phyloP scores from a whole-genome alignment of 2,888 invertebrate species.

The Eupithecia subfuscata region DNA sequence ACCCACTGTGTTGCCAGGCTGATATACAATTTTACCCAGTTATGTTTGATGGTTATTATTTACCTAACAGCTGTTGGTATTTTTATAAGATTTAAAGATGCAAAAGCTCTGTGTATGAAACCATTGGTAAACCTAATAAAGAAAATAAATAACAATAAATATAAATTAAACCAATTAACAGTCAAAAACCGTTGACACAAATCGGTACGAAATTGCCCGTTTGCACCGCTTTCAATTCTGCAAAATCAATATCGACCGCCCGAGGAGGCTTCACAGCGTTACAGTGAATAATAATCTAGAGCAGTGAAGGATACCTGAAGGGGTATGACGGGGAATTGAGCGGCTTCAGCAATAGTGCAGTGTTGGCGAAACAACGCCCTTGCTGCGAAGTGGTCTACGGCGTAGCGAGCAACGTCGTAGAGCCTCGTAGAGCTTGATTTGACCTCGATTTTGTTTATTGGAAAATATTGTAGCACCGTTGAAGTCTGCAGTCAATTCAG shows the following conservation, averaged over 20 bases:
- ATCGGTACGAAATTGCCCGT: background rate
- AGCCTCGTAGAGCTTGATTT: slow-evolving; percentile 7
- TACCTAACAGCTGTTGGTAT: too few relatives aligned
- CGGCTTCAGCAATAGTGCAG: slow-evolving; percentile 48
- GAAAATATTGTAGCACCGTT: too few relatives aligned
- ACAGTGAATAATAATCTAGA: slow-evolving; percentile 29
- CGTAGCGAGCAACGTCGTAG: slow-evolving; percentile 16
- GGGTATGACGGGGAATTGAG: slow-evolving; percentile 26
- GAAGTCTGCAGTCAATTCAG: too few relatives aligned
- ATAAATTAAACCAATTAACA: background rate
- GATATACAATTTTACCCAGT: too few relatives aligned
- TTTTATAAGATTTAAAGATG: too few relatives aligned
- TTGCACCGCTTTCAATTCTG: slow-evolving; percentile 21
- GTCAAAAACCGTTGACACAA: background rate
- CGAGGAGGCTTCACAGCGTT: slow-evolving; percentile 23
- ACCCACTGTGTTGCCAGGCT: too few relatives aligned
- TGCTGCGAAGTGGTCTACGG: slow-evolving; percentile 8
- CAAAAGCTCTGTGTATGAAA: too few relatives aligned
- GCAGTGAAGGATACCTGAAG: slow-evolving; percentile 49
- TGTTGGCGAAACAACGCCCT: slow-evolving; percentile 70
- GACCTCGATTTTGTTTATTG: background rate
- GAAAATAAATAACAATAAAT: too few relatives aligned
- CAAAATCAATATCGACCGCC: slow-evolving; percentile 27
- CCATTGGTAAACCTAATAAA: too few relatives aligned
- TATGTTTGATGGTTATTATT: too few relatives aligned